Evolutionary conservation across 2,888 invertebrate species (phyloP), one percentile per base, ranked within the genome.

Genomic region (Panzeria rudis): DNA sequence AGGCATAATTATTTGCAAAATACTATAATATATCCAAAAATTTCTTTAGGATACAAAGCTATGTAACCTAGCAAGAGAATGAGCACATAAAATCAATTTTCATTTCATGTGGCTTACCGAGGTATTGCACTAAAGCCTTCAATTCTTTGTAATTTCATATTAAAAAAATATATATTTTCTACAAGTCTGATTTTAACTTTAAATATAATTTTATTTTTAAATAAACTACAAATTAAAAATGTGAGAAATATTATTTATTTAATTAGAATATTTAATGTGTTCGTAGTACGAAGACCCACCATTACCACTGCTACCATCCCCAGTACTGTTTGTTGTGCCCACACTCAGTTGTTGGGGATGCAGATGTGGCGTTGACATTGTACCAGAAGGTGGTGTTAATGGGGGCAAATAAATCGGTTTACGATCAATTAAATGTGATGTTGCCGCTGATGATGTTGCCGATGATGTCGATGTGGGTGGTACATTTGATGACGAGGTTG

Each of bases 361-460:
- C 50, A 88, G 83, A 11, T 88, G 88, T 32, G 90, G 87, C 50
- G 90, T 87, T 62, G 89, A 87, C 79, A 89, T 88, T 62, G 89
- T 83, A 3, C 89, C 89, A 13, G 91, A 88, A 17, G 91, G 89
- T 83, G 91, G 91, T 52, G 90, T 91, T 86, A 90, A 87, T 56
- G 92, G 88, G 69, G 90, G 88, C 86, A 91, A 88, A 87, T 90
- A 92, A 71, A 89, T 89, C 52, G 92, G 89, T 87, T 92, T 92
- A n/a, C 91, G 89, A 86, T 92, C 92, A 73, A 92, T 89, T 41
- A 91, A 88, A 35, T 88, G 88, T 61, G 88, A 88, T 54, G 88
- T 85, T 50, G 86, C 87, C 81, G 89, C 86, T 69, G 87, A 76
- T 0, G 84, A 23, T 35, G 41, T 7, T 41, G 72, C 32, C 13